phyloP scores from a whole-genome alignment of 2,888 invertebrate species.

The Nomada hirtipes region DNA sequence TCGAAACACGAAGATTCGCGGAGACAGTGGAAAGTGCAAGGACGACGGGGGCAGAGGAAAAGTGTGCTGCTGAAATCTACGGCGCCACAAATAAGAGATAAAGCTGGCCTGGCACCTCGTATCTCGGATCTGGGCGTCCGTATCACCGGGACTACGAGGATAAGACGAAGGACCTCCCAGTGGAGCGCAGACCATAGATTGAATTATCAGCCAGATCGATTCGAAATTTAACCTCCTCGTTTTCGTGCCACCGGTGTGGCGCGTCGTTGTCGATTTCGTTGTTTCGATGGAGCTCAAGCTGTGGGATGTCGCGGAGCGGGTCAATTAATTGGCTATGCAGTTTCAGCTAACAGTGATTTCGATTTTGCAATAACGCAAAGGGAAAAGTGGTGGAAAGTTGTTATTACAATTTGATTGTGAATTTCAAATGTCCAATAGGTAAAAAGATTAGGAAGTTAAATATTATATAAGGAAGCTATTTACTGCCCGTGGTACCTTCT shows the following conservation, averaged over 20 bases:
- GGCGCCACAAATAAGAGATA: slow-evolving; percentile 79
- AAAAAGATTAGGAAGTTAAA: too few species aligned
- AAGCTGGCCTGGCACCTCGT: slow-evolving; percentile 72
- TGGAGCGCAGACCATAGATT: slow-evolving; percentile 65
- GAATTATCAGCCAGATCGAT: slow-evolving; percentile 76
- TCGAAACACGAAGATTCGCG: slow-evolving; percentile 6
- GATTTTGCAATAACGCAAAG: neutral
- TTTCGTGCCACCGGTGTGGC: slow-evolving; percentile 21
- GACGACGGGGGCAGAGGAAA: slow-evolving; percentile 6
- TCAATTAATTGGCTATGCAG: slow-evolving; percentile 7
- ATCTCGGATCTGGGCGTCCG: slow-evolving; percentile 73
- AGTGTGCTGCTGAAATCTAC: slow-evolving; percentile 71
- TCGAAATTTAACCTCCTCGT: slow-evolving; percentile 54
- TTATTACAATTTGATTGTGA: neutral
- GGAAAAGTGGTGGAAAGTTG: too few species aligned
- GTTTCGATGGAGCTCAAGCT: neutral
- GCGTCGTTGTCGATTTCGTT: neutral
- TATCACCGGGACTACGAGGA: slow-evolving; percentile 58
- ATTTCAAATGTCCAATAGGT: too few species aligned
- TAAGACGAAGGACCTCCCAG: slow-evolving; percentile 65
- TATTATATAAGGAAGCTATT: too few species aligned
- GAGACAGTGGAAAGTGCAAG: neutral
- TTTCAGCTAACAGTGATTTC: slow-evolving; percentile 10
- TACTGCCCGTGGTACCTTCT: too few species aligned
- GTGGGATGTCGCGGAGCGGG: neutral